Percentiles rank a stretch among this genome's conserved stretches.
These are phyloP conservation scores for Sebastes hopkinsi DNA, from an alignment of 2,797 vertebrate genomes.

Conservation along the genomic window DNA sequence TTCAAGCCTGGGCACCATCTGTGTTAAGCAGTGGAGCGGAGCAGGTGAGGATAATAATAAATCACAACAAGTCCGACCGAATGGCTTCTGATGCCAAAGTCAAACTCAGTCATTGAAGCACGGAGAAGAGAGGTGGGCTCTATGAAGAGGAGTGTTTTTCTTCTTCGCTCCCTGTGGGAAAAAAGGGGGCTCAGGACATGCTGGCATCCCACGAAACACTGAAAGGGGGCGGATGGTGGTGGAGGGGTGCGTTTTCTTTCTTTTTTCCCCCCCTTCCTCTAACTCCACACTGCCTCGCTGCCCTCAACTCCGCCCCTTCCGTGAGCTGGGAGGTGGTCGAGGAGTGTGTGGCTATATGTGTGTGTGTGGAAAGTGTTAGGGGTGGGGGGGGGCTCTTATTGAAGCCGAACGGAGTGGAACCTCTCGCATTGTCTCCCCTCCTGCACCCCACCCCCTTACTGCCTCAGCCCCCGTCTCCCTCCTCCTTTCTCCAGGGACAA, in stretches of 20 bases:
- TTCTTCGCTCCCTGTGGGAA: conserved; percentile 27
- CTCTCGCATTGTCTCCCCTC: conserved; percentile 68
- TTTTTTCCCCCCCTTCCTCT: conserved; percentile 24
- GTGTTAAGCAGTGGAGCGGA: background rate
- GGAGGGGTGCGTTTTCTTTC: conserved; percentile 33
- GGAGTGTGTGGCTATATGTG: conserved; percentile 36
- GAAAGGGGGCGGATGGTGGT: conserved; percentile 35
- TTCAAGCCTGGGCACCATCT: background rate
- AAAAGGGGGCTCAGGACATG: conserved; percentile 50
- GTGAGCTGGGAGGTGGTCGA: conserved; percentile 53
- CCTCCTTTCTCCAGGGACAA: conserved; percentile 71
- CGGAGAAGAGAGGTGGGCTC: background rate
- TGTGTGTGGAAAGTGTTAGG: conserved; percentile 20
- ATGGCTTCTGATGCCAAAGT: conserved; percentile 51
- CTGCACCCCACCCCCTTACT: conserved; percentile 35
- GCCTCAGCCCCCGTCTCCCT: conserved; percentile 46
- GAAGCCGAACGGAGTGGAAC: conserved; percentile 73
- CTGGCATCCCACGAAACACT: conserved; percentile 57
- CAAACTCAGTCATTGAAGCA: conserved; percentile 37
- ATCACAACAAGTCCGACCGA: conserved; percentile 13
- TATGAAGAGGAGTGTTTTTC: conserved; percentile 26
- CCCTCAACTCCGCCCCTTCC: conserved; percentile 66
- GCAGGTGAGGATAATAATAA: conserved; percentile 42
- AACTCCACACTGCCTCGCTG: conserved; percentile 50
- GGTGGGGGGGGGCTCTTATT: conserved; percentile 49